Conservation (phyloP, 2,113 vertebrate genomes). For the Poeciliopsis turrubarensis region DNA sequence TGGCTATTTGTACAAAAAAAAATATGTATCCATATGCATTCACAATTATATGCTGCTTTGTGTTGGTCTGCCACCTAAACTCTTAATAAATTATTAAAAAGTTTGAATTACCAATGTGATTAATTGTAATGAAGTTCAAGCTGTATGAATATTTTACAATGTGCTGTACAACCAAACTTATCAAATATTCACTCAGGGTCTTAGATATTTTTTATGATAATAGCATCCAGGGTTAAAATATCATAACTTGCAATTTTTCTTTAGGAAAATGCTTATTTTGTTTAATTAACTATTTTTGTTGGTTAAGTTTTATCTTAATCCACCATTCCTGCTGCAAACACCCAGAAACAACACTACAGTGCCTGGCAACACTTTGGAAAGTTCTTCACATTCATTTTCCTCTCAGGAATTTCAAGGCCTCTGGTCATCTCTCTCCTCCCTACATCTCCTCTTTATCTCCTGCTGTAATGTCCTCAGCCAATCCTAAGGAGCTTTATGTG, state of each 20-base stretch:
- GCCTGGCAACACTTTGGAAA: slow-evolving; percentile 25
- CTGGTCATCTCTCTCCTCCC: slow-evolving; percentile 44
- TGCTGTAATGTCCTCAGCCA: slow-evolving; percentile 48
- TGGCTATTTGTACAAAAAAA: no score
- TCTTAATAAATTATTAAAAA: background rate
- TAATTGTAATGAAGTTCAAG: no score
- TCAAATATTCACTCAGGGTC: no score
- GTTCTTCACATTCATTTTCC: slow-evolving; percentile 47
- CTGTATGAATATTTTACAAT: background rate
- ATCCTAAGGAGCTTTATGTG: slow-evolving; percentile 55
- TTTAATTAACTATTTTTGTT: slow-evolving; percentile 31
- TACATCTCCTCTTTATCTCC: slow-evolving; percentile 14
- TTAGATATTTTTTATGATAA: background rate
- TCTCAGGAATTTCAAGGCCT: slow-evolving; percentile 54
- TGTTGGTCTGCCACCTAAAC: background rate
- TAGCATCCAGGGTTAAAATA: no score
- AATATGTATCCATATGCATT: no score
- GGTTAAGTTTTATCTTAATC: slow-evolving; percentile 28
- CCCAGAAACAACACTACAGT: slow-evolving; percentile 12
- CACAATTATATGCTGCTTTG: background rate
- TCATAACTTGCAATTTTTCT: slow-evolving; percentile 9
- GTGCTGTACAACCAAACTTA: background rate
- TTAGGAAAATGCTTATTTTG: slow-evolving; percentile 24
- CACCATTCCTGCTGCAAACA: slow-evolving; percentile 37
- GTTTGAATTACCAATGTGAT: background rate